phyloP scores from a whole-genome alignment of 2,888 invertebrate genomes.

The Drosophila peninsularis region DNA sequence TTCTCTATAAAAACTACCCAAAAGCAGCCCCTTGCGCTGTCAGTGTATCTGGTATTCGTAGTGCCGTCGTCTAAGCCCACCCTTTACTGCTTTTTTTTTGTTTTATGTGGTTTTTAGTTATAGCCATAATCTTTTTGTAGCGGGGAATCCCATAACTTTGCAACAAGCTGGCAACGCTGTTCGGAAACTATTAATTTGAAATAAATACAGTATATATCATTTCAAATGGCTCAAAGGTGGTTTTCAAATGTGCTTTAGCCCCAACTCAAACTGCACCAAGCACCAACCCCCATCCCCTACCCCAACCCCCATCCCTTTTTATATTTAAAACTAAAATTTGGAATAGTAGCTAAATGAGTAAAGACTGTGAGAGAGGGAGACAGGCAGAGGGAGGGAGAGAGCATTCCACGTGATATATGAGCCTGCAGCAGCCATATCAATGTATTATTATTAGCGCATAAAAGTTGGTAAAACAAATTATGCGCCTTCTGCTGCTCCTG shows the following conservation, averaged over 20 bases:
- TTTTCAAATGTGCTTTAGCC: conserved; percentile 1
- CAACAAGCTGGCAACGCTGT: conserved; percentile 31
- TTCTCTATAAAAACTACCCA: no score
- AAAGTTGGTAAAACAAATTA: conserved; percentile 28
- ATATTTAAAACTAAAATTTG: conserved; percentile 15
- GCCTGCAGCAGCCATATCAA: neutral
- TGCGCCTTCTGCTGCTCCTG: conserved; percentile 16
- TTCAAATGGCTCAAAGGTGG: conserved; percentile 24
- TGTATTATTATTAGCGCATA: conserved; percentile 24
- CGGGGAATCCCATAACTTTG: conserved; percentile 31
- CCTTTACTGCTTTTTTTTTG: neutral
- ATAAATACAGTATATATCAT: conserved; percentile 44
- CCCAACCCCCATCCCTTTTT: no score
- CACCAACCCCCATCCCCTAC: no score
- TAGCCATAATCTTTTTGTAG: conserved; percentile 13
- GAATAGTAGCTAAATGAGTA: neutral
- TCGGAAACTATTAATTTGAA: conserved; percentile 50
- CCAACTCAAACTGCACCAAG: no score
- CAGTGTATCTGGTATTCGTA: neutral
- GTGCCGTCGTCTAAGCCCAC: no score
- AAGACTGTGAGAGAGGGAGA: neutral
- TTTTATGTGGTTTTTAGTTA: conserved; percentile 9
- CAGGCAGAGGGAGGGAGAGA: neutral
- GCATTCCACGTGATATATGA: neutral
- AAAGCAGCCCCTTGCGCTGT: no score